Base-by-base conservation (phyloP, 2,797 vertebrate genomes). In the Pempheris klunzingeri region DNA sequence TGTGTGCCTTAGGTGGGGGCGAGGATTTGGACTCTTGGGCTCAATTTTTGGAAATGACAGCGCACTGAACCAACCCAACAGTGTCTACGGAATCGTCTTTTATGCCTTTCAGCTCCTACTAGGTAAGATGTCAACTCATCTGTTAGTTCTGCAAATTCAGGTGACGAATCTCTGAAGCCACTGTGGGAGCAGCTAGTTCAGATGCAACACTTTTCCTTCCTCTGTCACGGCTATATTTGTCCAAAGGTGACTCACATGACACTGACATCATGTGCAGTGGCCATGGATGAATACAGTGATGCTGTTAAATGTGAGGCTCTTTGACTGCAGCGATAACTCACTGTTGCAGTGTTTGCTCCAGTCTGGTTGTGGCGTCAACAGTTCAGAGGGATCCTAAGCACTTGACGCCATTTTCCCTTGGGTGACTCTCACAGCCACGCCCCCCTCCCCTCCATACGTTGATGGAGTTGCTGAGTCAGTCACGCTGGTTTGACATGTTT, bases 1-100 rank as follows among this genome's bases (percentile, higher is more conserved):
- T 36, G 54, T 65, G 47, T 71, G 80, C 8, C 84, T 36, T 77
- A 99, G 98, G 95, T 99, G 98, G 97, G 97, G 98, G 93, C 96
- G 95, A 96, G 98, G 98, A 95, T 99, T 99, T 81, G 98, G 98
- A 93, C 96, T 99, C 83, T 90, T 99, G 93, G 98, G 97, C 90
- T 97, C 97, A 91, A 98, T 99, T 93, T 99, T 99, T 95, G 98
- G 98, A 88, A 98, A 97, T 77, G 96, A 98, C 94, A 99, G 97
- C 91, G 96, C 96, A 94, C 95, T 99, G 96, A 99, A 99, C 94
- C 98, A 99, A 94, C 97, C 98, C 92, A 99, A 99, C 96, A 99
- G 98, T 96, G 95, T 99, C 95, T 99, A 98, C 80, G 97, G 98
- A 92, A 96, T 99, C 72, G 93, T 96, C 92, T 99, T 99, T 96